Evolutionary conservation across 2,797 vertebrate species (phyloP), one percentile per base, ranked within the genome.

Genomic region (Catharus ustulatus): DNA sequence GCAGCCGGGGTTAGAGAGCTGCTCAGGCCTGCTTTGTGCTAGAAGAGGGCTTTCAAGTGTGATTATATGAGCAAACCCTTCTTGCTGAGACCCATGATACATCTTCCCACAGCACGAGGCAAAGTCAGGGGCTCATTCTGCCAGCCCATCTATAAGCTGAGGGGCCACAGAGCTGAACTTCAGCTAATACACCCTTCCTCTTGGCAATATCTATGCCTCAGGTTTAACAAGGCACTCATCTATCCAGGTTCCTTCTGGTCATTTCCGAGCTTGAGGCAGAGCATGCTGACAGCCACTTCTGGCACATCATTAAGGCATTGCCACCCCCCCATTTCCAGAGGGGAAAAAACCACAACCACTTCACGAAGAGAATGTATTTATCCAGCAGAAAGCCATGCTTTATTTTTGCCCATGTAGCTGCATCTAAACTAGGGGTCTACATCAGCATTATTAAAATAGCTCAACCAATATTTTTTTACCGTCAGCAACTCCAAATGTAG

Each of bases 401-500:
- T 77, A 49, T 67, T 69, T 90, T 83, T 74, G 20, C 59, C 64
- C 36, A 5, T 24, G 29, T 67, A 86, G 52, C 81, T 80, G 38
- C 62, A 79, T 80, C 73, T 90, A 80, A 84, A 84, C 32, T 34
- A 71, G 9, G 36, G 36, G 38, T 90, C 59, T 64, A 61, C 40
- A 62, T 73, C 54, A 88, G 51, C 63, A 21, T 68, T 92, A 92
- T 67, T 92, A 79, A 94, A 92, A 89, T 20, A 76, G 69, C 71
- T 79, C 52, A 83, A 59, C 49, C 61, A 81, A 69, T 11, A 15
- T 38, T 89, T 72, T 71, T 76, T 77, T 84, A 75, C 15, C 5
- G 55, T 71, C 85, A 93, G 59, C 66, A 90, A 10, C 40, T 93
- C 61, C 80, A 93, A 84, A 85, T 52, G 55, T 66, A 91, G 82